Evolutionary conservation across 2,113 vertebrate species (phyloP), one percentile per base, ranked within the genome.

Genomic region (Lates calcarifer): DNA sequence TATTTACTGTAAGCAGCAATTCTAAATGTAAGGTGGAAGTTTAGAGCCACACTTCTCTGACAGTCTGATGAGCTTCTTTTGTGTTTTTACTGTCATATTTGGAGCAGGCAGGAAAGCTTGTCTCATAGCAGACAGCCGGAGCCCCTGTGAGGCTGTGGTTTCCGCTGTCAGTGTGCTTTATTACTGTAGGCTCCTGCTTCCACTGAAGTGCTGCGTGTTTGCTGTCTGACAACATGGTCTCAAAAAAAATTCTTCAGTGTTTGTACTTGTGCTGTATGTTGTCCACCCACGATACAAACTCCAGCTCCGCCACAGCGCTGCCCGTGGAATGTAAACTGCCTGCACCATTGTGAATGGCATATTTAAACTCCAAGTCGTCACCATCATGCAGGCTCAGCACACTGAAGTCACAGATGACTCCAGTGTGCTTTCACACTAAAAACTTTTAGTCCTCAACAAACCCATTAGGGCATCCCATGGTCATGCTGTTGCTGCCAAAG

Each of bases 141-240:
- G 51, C 49, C 22, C 28, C 33, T 53, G 62, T 58, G 74, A 0
- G 4, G 35, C 77, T 47, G 17, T 56, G 49, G 73, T 61, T 78
- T 65, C 51, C 28, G 53, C 63, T 55, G 74, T 56, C 74, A 26
- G 51, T 55, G 0, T 18, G 74, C 43, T 84, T 66, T 58, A 74
- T 70, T 58, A 20, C 39, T 12, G 63, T 12, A 45, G 69, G 57
- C 9, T 62, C 63, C 78, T 63, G 62, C 51, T 12, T 80, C 57
- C 31, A 22, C 60, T 35, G 20, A 69, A 57, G 39, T 33, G 58
- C 43, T 58, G 51, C 29, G 71, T 65, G 49, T 84, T 67, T n/a
- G 26, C 51, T 26, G 66, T 26, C 67, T 71, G 35, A 73, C 79
- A 70, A 58, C 67, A 22, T 4, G 7, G 10, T 13, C 26, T 12